A percentile compares a stretch with the other conserved stretches of the same genome.
phyloP scores from a whole-genome alignment of 2,888 invertebrate genomes.

The Torymus aiolomorphi region DNA sequence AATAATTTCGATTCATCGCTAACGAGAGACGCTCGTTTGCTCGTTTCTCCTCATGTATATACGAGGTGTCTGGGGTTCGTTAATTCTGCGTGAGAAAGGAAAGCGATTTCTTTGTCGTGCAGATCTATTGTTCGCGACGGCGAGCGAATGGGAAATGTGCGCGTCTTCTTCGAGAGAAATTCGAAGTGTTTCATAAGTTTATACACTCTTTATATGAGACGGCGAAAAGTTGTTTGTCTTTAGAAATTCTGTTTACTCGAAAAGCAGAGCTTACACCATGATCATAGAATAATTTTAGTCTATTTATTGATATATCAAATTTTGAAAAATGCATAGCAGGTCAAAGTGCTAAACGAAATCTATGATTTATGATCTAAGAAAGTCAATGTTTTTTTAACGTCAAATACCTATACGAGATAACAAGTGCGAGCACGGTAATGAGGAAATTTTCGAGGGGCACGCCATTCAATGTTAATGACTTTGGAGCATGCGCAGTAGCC shows the following conservation, averaged over 20 bases:
- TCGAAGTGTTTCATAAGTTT: neutral
- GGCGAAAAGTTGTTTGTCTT: no score
- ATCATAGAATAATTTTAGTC: no score
- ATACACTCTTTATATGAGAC: neutral
- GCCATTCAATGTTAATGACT: slow-evolving; percentile 45
- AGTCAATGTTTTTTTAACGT: no score
- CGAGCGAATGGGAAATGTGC: slow-evolving; percentile 35
- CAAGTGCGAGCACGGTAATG: neutral
- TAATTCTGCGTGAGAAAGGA: slow-evolving; percentile 48
- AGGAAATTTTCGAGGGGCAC: slow-evolving; percentile 18
- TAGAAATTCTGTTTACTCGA: no score
- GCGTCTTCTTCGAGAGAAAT: neutral
- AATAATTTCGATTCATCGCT: neutral
- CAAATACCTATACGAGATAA: no score
- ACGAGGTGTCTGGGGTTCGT: slow-evolving; percentile 4
- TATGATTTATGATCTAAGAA: no score
- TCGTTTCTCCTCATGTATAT: slow-evolving; percentile 11
- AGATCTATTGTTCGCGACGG: slow-evolving; percentile 26
- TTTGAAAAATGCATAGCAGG: no score
- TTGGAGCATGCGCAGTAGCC: neutral
- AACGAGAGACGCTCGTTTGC: neutral
- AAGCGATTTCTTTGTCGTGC: slow-evolving; percentile 50
- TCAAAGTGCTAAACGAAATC: no score
- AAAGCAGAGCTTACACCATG: no score
- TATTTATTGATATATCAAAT: no score